A percentile compares a stretch with the other conserved stretches of the same genome.
Evolutionary conservation across 2,113 vertebrate species (phyloP).

Genomic region (Bungarus multicinctus): DNA sequence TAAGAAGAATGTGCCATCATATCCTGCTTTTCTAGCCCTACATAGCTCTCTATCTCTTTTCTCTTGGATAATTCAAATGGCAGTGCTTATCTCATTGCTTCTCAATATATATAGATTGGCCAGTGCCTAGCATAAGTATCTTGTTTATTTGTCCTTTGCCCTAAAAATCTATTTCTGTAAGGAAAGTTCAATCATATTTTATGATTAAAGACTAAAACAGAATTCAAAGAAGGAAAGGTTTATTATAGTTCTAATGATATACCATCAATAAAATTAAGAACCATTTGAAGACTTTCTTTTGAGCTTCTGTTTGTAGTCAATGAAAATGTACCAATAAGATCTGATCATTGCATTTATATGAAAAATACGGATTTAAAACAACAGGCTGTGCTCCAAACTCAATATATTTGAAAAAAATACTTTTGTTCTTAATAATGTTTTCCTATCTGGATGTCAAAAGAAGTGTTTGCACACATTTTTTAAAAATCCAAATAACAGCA

Average conservation of each 20-base stretch:
- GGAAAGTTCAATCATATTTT: slow-evolving; percentile 10
- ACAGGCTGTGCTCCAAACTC: slow-evolving; percentile 73
- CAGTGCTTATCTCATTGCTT: not conserved
- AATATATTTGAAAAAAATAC: slow-evolving; percentile 60
- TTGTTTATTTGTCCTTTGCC: slow-evolving; percentile 24
- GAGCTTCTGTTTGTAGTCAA: slow-evolving; percentile 48
- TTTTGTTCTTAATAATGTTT: slow-evolving; percentile 70
- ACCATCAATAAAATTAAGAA: slow-evolving; percentile 6
- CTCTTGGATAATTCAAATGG: not conserved
- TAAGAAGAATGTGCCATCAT: not conserved
- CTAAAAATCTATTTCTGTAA: slow-evolving; percentile 1
- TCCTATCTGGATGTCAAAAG: slow-evolving; percentile 72
- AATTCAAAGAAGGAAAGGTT: slow-evolving; percentile 18
- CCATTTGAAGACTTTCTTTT: slow-evolving; percentile 28
- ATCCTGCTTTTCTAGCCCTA: not conserved
- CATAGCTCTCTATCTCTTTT: not conserved
- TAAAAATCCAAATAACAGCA: too few species aligned
- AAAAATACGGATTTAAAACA: slow-evolving; percentile 70
- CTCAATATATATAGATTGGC: not conserved
- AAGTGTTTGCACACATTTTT: too few species aligned
- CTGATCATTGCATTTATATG: slow-evolving; percentile 54
- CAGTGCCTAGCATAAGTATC: not conserved
- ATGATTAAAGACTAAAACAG: slow-evolving; percentile 23
- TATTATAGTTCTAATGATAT: slow-evolving; percentile 8
- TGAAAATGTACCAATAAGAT: slow-evolving; percentile 53